Percentiles rank a stretch among this genome's conserved stretches.
phyloP scores from a whole-genome alignment of 2,797 vertebrate genomes.

The Amblyraja radiata region DNA sequence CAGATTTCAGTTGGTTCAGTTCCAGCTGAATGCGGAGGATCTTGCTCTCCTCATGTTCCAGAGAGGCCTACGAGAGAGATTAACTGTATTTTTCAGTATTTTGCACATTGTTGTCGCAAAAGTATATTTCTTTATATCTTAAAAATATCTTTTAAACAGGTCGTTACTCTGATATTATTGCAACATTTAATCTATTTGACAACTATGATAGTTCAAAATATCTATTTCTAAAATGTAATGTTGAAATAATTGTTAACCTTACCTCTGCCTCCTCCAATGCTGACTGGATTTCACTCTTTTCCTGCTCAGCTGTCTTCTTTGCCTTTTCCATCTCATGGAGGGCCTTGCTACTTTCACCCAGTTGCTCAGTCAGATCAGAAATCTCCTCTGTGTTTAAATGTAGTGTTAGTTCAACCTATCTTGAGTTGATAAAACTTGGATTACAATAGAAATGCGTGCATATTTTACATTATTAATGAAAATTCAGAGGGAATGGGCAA shows the following conservation, averaged over 20 bases:
- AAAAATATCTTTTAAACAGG: too few relatives aligned
- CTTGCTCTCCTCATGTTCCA: constrained; percentile 62
- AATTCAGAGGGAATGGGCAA: background rate
- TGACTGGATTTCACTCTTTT: constrained; percentile 67
- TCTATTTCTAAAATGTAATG: background rate
- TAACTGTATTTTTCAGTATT: background rate
- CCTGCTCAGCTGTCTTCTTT: constrained; percentile 68
- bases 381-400: constrained; percentile 63
- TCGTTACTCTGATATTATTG: background rate
- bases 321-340: constrained; percentile 69
- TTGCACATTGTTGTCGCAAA: background rate
- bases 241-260: constrained; percentile 37
- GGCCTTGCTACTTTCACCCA: constrained; percentile 62
- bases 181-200: background rate
- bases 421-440: background rate
- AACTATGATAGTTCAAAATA: background rate
- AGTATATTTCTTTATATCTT: too few relatives aligned
- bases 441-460: background rate
- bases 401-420: background rate
- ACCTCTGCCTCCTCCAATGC: constrained; percentile 63
- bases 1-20: constrained; percentile 58
- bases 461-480: background rate
- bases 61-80: constrained; percentile 41
- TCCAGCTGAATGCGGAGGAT: constrained; percentile 58
- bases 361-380: constrained; percentile 68